Conservation (phyloP, 1,140 invertebrate species). For the Bursaphelenchus mucronatus region DNA sequence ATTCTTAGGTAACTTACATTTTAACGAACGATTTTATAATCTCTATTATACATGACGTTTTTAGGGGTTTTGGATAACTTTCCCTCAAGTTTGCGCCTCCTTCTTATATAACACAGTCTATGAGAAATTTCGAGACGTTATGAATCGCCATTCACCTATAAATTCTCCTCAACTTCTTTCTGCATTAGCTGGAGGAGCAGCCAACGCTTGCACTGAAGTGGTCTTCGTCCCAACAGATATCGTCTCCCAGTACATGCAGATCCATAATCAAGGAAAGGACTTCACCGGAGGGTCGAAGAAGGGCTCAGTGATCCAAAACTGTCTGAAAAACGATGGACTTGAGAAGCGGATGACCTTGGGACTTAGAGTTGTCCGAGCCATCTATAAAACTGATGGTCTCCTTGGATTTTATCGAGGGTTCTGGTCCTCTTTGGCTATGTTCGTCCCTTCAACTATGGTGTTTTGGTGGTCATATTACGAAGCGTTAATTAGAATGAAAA, state of each 20-base stretch:
- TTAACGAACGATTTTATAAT: no score
- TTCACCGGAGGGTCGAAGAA: neutral
- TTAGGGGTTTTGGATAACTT: slow-evolving; percentile 43
- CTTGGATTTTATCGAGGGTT: neutral
- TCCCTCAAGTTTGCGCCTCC: slow-evolving; percentile 44
- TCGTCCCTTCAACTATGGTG: no score
- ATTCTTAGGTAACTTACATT: no score
- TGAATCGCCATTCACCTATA: neutral
- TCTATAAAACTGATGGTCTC: neutral
- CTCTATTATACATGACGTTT: no score
- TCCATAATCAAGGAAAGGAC: neutral
- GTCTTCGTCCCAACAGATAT: slow-evolving; percentile 2
- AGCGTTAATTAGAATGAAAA: slow-evolving; percentile 3
- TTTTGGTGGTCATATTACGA: neutral
- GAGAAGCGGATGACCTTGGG: neutral
- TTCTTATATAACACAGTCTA: slow-evolving; percentile 84
- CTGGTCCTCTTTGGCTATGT: no score
- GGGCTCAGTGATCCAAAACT: neutral
- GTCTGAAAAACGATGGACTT: slow-evolving; percentile 2
- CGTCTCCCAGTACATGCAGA: neutral
- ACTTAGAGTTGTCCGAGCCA: neutral
- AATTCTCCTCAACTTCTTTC: neutral
- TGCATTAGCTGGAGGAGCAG: slow-evolving; percentile 2
- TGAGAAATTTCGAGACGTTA: slow-evolving; percentile 74
- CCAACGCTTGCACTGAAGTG: neutral